These are phyloP conservation scores for Diadophis punctatus DNA, from an alignment of 2,113 vertebrate species.

Conservation along the genomic window DNA sequence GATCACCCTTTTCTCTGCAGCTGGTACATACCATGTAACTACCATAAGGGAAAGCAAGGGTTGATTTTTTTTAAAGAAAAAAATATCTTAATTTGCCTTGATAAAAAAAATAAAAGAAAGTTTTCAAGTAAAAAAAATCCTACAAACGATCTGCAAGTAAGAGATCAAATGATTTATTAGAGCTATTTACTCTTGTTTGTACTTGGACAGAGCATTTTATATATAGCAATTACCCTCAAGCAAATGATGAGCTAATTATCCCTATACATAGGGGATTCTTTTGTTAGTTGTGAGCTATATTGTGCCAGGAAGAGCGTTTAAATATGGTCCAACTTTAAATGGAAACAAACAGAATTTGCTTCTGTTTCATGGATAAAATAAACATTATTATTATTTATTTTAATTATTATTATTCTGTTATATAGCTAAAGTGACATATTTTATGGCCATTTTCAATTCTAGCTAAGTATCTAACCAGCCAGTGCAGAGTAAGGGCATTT, in stretches of 20 bases:
- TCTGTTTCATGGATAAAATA: neutral
- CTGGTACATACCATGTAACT: neutral
- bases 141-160: neutral
- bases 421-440: neutral
- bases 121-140: neutral
- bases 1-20: neutral
- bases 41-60: neutral
- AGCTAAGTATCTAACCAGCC: neutral
- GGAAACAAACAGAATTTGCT: neutral
- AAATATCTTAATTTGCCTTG: neutral
- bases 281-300: neutral
- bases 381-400: neutral
- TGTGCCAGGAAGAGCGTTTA: neutral
- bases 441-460: neutral
- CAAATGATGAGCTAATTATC: neutral
- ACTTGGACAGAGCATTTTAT: neutral
- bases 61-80: no score
- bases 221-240: neutral
- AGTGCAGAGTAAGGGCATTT: neutral
- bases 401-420: neutral
- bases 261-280: neutral
- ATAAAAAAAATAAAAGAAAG: neutral
- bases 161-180: constrained; percentile 6
- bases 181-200: neutral
- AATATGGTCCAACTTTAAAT: neutral